Percentiles rank a stretch among this genome's conserved stretches.
phyloP scores from a whole-genome alignment of 2,888 invertebrate species.

The Harpalus rufipes region DNA sequence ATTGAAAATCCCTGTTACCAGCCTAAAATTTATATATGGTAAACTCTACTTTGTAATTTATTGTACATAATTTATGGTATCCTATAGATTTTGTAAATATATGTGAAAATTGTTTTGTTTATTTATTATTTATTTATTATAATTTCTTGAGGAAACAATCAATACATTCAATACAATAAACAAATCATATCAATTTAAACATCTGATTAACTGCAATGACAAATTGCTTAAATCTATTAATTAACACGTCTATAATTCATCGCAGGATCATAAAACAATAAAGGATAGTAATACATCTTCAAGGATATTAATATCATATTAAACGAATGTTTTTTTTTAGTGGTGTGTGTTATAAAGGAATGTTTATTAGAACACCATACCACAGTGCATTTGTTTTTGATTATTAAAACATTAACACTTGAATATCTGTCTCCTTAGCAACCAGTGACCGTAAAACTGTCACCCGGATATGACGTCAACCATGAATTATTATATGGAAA shows the following conservation, averaged over 20 bases:
- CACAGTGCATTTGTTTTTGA: slow-evolving; percentile 50
- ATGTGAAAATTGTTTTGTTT: too few relatives aligned
- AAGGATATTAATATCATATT: background rate
- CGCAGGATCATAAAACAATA: background rate
- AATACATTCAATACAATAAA: too few relatives aligned
- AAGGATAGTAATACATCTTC: background rate
- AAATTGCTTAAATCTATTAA: background rate
- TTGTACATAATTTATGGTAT: too few relatives aligned
- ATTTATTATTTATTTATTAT: too few relatives aligned
- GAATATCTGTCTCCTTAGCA: slow-evolving; percentile 19
- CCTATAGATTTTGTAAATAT: too few relatives aligned
- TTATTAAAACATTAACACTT: slow-evolving; percentile 59
- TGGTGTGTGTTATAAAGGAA: slow-evolving; percentile 47
- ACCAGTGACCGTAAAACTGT: slow-evolving; percentile 51
- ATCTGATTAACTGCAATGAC: background rate
- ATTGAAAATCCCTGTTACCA: too few relatives aligned
- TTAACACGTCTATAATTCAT: background rate
- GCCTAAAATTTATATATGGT: too few relatives aligned
- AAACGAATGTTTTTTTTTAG: background rate
- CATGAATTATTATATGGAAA: background rate
- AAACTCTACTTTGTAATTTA: too few relatives aligned
- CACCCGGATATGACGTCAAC: background rate
- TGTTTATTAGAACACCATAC: slow-evolving; percentile 42
- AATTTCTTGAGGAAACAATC: too few relatives aligned
- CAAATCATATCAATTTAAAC: background rate